Evolutionary conservation across 2,797 vertebrate species (phyloP).

Genomic region (Melanitta fusca): DNA sequence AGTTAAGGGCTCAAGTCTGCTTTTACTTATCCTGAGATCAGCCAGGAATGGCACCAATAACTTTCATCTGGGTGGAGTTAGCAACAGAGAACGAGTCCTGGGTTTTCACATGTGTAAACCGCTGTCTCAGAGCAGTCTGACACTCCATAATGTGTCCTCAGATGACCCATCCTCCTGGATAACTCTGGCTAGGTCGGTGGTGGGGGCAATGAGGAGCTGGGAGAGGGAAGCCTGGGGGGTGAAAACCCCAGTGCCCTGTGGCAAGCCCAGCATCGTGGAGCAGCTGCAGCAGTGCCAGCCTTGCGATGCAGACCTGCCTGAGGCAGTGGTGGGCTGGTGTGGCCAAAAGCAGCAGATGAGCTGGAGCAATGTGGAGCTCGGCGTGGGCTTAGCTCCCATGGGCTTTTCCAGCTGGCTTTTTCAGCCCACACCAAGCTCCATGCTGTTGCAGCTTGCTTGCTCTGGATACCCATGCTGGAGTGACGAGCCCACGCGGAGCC

Average conservation of each 20-base stretch:
- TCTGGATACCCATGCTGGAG: neutral
- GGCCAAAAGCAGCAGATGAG: rapidly evolving
- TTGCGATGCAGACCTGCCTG: rapidly evolving
- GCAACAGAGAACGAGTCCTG: neutral
- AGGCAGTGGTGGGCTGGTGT: neutral
- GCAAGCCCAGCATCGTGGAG: neutral
- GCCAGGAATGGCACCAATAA: neutral
- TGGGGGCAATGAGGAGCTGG: neutral
- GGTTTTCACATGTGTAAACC: neutral
- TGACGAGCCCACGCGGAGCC: rapidly evolving
- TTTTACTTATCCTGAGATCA: constrained; percentile 30
- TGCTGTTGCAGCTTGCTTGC: neutral
- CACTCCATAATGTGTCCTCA: constrained; percentile 5
- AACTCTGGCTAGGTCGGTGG: neutral
- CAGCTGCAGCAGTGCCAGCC: neutral
- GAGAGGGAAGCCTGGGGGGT: neutral
- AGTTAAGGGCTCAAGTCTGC: neutral
- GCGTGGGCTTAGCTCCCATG: neutral
- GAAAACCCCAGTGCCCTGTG: neutral
- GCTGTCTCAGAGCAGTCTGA: neutral
- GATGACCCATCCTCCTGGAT: neutral
- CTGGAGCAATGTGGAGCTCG: neutral
- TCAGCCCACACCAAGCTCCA: neutral
- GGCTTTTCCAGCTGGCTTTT: neutral
- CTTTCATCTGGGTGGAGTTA: constrained; percentile 1